Base-by-base conservation (phyloP, 2,113 vertebrate genomes). In the Porphyrio hochstetteri region DNA sequence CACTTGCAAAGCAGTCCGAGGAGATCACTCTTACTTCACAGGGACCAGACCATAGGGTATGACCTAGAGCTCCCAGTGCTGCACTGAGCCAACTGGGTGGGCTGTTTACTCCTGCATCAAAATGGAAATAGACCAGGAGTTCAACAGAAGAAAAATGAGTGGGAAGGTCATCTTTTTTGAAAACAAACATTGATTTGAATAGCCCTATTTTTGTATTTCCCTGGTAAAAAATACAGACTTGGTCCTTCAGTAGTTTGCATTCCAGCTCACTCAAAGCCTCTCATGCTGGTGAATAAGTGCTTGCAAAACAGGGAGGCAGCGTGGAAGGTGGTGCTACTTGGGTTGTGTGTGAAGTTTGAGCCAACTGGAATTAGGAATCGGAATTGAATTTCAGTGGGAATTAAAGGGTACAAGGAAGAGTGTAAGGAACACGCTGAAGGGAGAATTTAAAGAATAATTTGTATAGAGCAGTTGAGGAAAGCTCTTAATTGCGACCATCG, bases 271-370 rank as follows among this genome's bases (percentile, higher is more conserved):
- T 50, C 1, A 27, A 57, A 48, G 20, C 20, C 38, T 12, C 52
- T 29, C n/a, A 1, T 18, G 23, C n/a, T 24, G 29, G 6, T 38
- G n/a, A 9, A 5, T 2, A 13, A 10, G 38, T 31, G 53, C 65
- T 67, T 4, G 21, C 29, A 16, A 31, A 60, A 36, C 5, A 15
- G 4, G 13, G 56, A 0, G 5, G 29, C 63, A 8, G 31, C 0
- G 13, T n/a, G 56, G 18, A 48, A n/a, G 0, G 20, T 14, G 11
- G 59, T 0, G 3, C 8, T 38, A 2, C 56, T 4, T 25, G 42
- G 3, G 25, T 6, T 2, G 10, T 7, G 1, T 1, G 14, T 36
- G 6, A 13, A 16, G 12, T 9, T 24, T 9, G 44, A 42, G 15
- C 17, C 27, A 5, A 4, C 7, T 14, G 14, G 19, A 14, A 35